Evolutionary conservation across 2,888 invertebrate genomes (phyloP), one percentile per base, ranked within the genome.

Genomic region (Caenorhabditis sp.): DNA sequence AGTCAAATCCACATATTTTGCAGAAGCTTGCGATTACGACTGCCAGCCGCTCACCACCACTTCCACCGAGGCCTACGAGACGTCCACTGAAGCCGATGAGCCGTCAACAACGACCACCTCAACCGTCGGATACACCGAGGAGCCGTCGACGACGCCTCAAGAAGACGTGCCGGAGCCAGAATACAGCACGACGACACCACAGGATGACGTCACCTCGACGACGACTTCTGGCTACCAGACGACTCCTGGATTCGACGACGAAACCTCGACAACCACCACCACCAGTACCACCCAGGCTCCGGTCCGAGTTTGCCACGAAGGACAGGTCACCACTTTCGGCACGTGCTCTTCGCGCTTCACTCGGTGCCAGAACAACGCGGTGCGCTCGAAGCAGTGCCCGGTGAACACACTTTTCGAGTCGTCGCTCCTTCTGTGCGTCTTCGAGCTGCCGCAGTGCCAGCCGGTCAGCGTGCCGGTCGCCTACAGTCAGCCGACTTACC

Each of bases 401-500:
- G 76, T 65, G n/a, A 61, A 71, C 39, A 79, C 83, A 3, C 58
- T 83, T 5, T 83, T 82, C 55, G 82, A 83, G 30, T 50, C 71
- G 0, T 46, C 65, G 6, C 55, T 81, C 43, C 61, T 70, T 17
- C 48, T 83, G 37, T 83, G 83, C 58, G 78, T 83, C 11, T 83
- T 74, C 62, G 79, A 79, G 43, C 45, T 78, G 17, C 74, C 72
- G 26, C 59, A 74, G 43, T 82, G 81, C 45, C 63, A 78, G 48
- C 75, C 79, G 43, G 48, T 48, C 43, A 61, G 56, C 13, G 48
- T 48, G 41, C 66, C 63, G 13, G 27, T 61, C 22, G 26, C 37
- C 26, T 37, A 46, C 30, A 39, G 27, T 50, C 50, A 30, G 41
- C 43, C 6, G 1, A n/a, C 13, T 11, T 32, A 9, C 24, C 56